A percentile compares a stretch with the other conserved stretches of the same genome.
phyloP scores from a whole-genome alignment of 37 sponge, comb jelly and placozoan species.

The Mnemiopsis leidyi region DNA sequence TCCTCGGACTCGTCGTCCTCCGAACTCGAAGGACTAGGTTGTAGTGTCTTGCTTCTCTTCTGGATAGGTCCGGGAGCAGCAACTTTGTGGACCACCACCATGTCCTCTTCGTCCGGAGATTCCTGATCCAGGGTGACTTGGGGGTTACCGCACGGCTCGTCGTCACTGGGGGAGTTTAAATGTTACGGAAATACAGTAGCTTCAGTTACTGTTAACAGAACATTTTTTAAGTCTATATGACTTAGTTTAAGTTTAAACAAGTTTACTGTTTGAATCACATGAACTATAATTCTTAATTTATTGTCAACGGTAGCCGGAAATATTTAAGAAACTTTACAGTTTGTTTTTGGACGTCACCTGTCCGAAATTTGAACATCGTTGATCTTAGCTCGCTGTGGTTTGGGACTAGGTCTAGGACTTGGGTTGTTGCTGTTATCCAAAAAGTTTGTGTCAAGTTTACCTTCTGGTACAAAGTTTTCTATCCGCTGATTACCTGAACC shows the following conservation, averaged over 20 bases:
- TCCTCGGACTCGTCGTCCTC: neutral
- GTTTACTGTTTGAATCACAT: too few species aligned
- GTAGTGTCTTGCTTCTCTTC: neutral
- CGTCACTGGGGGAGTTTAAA: too few species aligned
- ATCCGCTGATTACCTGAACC: neutral
- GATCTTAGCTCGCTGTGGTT: neutral
- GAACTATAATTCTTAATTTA: too few species aligned
- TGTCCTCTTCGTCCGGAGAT: neutral
- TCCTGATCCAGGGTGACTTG: constrained; percentile 40
- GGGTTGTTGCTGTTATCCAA: neutral
- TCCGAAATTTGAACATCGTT: constrained; percentile 18
- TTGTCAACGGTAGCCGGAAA: too few species aligned
- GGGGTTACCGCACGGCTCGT: neutral
- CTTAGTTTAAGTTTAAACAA: too few species aligned
- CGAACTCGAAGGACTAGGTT: neutral
- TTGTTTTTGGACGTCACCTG: too few species aligned
- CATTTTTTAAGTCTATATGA: too few species aligned
- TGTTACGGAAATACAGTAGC: too few species aligned
- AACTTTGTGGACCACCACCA: neutral
- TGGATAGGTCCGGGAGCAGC: neutral
- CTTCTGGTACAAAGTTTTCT: constrained; percentile 50
- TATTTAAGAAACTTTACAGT: too few species aligned
- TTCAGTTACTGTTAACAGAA: too few species aligned
- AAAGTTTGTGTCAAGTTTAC: constrained; percentile 1
- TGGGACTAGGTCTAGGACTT: neutral